Conservation (phyloP, 2,888 invertebrate genomes). For the Perithous albicinctus region DNA sequence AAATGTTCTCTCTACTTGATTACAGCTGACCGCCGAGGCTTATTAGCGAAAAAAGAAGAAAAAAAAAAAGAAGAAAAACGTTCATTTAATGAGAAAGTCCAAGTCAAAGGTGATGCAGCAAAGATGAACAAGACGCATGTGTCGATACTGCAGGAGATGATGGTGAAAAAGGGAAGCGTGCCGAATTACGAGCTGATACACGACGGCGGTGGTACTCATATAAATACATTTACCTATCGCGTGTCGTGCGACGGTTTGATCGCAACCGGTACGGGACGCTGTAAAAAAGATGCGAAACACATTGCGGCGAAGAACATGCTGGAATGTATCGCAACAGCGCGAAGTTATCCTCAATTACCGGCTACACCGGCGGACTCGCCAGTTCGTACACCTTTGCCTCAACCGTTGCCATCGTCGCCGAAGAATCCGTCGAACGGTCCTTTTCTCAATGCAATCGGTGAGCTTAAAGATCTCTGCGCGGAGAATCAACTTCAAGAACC, state of each 20-base stretch:
- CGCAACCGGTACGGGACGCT: slow-evolving; percentile 81
- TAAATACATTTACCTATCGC: slow-evolving; percentile 82
- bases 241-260: slow-evolving; percentile 79
- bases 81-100: slow-evolving; percentile 10
- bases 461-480: slow-evolving; percentile 80
- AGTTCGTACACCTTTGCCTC: slow-evolving; percentile 74
- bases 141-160: slow-evolving; percentile 89
- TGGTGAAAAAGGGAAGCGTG: slow-evolving; percentile 85
- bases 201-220: slow-evolving; percentile 82
- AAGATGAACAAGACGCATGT: slow-evolving; percentile 87
- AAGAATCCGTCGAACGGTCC: slow-evolving; percentile 73
- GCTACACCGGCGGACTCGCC: slow-evolving; percentile 77
- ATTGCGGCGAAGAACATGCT: slow-evolving; percentile 83
- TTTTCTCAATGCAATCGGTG: slow-evolving; percentile 81
- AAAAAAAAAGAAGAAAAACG: no score
- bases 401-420: slow-evolving; percentile 66
- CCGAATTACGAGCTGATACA: slow-evolving; percentile 86
- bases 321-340: slow-evolving; percentile 76
- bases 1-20: not conserved
- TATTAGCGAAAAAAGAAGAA: not conserved
- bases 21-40: not conserved
- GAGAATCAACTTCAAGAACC: slow-evolving; percentile 85
- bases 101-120: slow-evolving; percentile 22
- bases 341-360: slow-evolving; percentile 77
- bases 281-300: slow-evolving; percentile 85